Percentiles rank a stretch among this genome's conserved stretches.
phyloP scores from a whole-genome alignment of 2,888 invertebrate genomes.

The Chrysolina haemoptera region DNA sequence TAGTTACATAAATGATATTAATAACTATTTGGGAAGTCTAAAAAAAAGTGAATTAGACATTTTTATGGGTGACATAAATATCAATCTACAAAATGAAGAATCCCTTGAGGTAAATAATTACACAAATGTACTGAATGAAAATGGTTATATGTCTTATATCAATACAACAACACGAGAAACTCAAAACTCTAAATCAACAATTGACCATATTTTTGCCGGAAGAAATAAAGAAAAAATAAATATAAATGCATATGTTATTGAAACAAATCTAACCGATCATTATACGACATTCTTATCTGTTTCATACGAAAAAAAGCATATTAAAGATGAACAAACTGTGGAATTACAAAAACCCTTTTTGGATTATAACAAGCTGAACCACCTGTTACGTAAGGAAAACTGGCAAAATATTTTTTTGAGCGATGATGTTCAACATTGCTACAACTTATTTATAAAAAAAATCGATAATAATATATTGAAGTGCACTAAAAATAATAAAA shows the following conservation, averaged over 20 bases:
- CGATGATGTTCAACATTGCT: background rate
- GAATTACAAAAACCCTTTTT: background rate
- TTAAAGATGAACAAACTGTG: conserved; percentile 23
- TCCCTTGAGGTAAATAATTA: background rate
- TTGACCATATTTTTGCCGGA: too few relatives aligned
- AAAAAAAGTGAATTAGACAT: conserved; percentile 12
- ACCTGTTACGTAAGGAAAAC: conserved; percentile 1
- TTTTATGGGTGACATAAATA: conserved; percentile 12
- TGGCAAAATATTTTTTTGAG: conserved; percentile 13
- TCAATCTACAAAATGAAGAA: background rate
- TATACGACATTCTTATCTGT: conserved; percentile 4
- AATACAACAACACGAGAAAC: conserved; percentile 22
- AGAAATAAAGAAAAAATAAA: too few relatives aligned
- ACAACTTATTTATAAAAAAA: background rate
- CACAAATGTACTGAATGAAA: conserved; percentile 22
- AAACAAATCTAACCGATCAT: background rate
- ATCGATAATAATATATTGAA: conserved; percentile 9
- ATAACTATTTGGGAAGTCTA: too few relatives aligned
- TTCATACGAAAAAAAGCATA: conserved; percentile 8
- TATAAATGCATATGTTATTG: too few relatives aligned
- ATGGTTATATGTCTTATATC: conserved; percentile 14
- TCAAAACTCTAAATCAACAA: conserved; percentile 7
- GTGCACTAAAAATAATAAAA: too few relatives aligned
- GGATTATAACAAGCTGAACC: conserved; percentile 1
- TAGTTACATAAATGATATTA: too few relatives aligned